Conservation (phyloP, 2,888 invertebrate species). For the Germaria angustata region DNA sequence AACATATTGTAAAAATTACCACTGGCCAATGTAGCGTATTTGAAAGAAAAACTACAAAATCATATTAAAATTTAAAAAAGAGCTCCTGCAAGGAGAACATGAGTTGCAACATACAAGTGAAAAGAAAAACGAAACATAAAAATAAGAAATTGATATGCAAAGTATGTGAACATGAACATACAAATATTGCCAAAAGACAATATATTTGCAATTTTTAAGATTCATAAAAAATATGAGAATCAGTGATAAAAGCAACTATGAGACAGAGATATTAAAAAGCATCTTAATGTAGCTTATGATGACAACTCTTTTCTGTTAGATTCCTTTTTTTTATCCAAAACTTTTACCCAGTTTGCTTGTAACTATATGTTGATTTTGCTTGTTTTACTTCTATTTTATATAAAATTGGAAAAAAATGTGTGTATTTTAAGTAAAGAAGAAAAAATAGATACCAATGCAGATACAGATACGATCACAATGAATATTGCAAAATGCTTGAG, state of each 20-base stretch:
- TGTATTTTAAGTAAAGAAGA: not conserved
- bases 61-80: not conserved
- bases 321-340: not conserved
- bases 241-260: not conserved
- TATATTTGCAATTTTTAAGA: slow-evolving; percentile 40
- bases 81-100: not conserved
- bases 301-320: slow-evolving; percentile 44
- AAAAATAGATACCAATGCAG: not conserved
- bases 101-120: not conserved
- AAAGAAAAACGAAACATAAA: not conserved
- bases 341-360: not conserved
- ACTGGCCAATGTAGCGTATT: not conserved
- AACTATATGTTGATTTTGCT: slow-evolving; percentile 8
- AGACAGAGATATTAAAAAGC: slow-evolving; percentile 43
- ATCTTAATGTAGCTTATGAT: slow-evolving; percentile 47
- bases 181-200: slow-evolving; percentile 35
- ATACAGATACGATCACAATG: not conserved
- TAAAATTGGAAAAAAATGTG: slow-evolving; percentile 1
- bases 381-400: slow-evolving; percentile 11
- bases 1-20: too few species aligned
- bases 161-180: slow-evolving; percentile 27
- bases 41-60: slow-evolving; percentile 17
- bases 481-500: slow-evolving; percentile 22
- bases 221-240: slow-evolving; percentile 1
- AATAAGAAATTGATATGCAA: slow-evolving; percentile 16